phyloP scores from a whole-genome alignment of 2,797 vertebrate genomes.

The Helicolenus hilgendorfi region DNA sequence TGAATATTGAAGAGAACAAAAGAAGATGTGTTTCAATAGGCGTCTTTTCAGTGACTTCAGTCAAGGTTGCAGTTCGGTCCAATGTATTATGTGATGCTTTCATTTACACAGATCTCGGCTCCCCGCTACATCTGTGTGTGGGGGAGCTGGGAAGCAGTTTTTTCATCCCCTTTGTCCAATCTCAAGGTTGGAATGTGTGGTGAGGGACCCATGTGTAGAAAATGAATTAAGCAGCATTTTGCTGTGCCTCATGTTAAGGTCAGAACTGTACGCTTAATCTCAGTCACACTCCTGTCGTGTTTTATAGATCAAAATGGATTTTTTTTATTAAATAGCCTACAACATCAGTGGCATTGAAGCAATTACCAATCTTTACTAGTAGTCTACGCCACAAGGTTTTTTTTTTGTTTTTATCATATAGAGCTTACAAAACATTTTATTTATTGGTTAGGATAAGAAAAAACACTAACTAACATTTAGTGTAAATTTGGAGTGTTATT shows the following conservation, averaged over 20 bases:
- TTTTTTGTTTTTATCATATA: too few relatives aligned
- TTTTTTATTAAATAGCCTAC: neutral
- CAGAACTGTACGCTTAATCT: slow-evolving; percentile 57
- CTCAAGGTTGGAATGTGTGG: slow-evolving; percentile 74
- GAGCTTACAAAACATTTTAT: neutral
- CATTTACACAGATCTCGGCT: slow-evolving; percentile 39
- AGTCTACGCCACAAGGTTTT: neutral
- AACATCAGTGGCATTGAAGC: neutral
- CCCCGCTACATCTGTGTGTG: neutral
- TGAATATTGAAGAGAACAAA: slow-evolving; percentile 45
- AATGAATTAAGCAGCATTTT: slow-evolving; percentile 69
- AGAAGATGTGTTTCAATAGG: slow-evolving; percentile 35
- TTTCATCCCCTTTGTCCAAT: slow-evolving; percentile 60
- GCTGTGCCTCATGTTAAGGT: slow-evolving; percentile 55
- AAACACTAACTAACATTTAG: too few relatives aligned
- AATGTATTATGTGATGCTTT: slow-evolving; percentile 55
- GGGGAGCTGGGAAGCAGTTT: slow-evolving; percentile 4
- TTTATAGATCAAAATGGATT: slow-evolving; percentile 52
- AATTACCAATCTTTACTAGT: slow-evolving; percentile 30
- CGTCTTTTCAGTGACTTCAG: slow-evolving; percentile 48
- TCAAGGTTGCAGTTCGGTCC: slow-evolving; percentile 67
- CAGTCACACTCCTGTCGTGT: slow-evolving; percentile 43
- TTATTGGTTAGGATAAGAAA: neutral
- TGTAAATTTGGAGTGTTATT: too few relatives aligned
- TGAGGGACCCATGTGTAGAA: slow-evolving; percentile 60